Percentiles rank a stretch among this genome's conserved stretches.
Conservation (phyloP, 53 echinoderm and acorn worm genomes). For the Holothuria scabra region DNA sequence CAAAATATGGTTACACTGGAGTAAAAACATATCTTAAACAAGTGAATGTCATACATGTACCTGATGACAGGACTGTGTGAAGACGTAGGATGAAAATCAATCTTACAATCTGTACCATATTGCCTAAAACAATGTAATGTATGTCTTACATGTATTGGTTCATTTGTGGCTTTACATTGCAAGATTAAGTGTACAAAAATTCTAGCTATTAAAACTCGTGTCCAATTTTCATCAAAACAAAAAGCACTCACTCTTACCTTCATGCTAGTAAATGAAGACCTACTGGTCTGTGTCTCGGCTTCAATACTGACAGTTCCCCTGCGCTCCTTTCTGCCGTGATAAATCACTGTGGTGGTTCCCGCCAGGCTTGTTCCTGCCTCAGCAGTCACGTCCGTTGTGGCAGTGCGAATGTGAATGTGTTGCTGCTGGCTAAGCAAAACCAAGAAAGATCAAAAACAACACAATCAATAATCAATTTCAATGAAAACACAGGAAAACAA, state of each 20-base stretch:
- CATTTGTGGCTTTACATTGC: no score
- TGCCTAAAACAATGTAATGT: no score
- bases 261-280: constrained; percentile 73
- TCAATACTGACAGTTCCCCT: constrained; percentile 91
- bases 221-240: no score
- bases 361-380: constrained; percentile 49
- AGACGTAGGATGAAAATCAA: no score
- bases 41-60: no score
- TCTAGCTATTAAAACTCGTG: no score
- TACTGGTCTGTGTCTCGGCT: constrained; percentile 86
- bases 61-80: no score
- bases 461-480: neutral
- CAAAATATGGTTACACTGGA: no score
- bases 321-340: constrained; percentile 70
- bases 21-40: no score
- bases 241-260: constrained; percentile 54
- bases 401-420: constrained; percentile 75
- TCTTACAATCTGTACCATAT: no score
- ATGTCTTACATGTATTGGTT: no score
- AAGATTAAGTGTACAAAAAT: no score
- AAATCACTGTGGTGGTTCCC: constrained; percentile 63
- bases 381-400: constrained; percentile 57
- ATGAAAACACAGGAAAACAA: neutral
- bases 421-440: constrained; percentile 66
- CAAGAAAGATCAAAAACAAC: neutral